A percentile compares a stretch with the other conserved stretches of the same genome.
These are phyloP conservation scores for Asteroscopus sphinx DNA, from an alignment of 2,888 invertebrate species.

Conservation along the genomic window DNA sequence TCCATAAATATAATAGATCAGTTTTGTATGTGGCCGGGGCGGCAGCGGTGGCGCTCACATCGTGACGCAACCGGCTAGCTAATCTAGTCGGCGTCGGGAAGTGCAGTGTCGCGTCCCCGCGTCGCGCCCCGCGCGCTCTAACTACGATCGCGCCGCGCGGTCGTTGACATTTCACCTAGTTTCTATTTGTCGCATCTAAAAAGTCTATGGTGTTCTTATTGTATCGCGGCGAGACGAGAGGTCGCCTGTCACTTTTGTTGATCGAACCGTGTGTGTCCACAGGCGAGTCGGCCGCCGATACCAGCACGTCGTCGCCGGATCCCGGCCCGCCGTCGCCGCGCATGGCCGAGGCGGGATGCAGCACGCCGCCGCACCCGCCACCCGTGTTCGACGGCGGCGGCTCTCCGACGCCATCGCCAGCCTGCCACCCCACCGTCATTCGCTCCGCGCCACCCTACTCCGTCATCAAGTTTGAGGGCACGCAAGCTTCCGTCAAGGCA, in stretches of 20 bases:
- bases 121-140: constrained; percentile 82
- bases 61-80: constrained; percentile 89
- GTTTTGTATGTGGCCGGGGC: constrained; percentile 72
- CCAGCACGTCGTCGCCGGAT: constrained; percentile 97
- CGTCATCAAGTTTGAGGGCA: constrained; percentile 90
- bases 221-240: constrained; percentile 66
- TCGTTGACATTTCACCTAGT: constrained; percentile 90
- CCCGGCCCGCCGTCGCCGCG: constrained; percentile 96
- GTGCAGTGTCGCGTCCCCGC: constrained; percentile 90
- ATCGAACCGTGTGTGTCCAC: constrained; percentile 80
- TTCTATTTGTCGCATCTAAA: constrained; percentile 86
- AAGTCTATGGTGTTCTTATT: constrained; percentile 82
- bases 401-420: constrained; percentile 81
- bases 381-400: constrained; percentile 87
- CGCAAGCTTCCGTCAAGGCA: constrained; percentile 74
- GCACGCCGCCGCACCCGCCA: constrained; percentile 90
- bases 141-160: constrained; percentile 84
- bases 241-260: constrained; percentile 67
- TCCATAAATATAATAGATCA: constrained; percentile 70
- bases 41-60: constrained; percentile 73
- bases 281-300: constrained; percentile 98
- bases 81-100: constrained; percentile 90
- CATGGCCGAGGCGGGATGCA: constrained; percentile 92
- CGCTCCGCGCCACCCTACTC: constrained; percentile 90
- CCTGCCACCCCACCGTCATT: constrained; percentile 88